Evolutionary conservation across 2,113 vertebrate species (phyloP), one percentile per base, ranked within the genome.

Genomic region (Eulacestoma nigropectus): DNA sequence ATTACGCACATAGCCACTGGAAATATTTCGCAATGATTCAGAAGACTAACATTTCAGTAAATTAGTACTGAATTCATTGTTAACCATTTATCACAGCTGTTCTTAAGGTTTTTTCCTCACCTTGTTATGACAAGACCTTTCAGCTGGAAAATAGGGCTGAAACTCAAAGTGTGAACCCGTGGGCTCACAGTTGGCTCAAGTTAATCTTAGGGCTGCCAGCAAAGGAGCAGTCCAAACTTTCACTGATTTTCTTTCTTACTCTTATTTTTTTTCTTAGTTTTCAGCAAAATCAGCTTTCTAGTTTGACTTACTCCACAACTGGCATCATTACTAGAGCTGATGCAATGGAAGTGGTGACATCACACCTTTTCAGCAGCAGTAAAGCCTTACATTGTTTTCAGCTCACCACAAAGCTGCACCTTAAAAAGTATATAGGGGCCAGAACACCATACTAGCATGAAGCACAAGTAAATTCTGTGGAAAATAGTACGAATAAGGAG

Each of bases 311-410:
- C 21, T 41, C 32, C 1, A 2, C 9, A 52, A 78, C 70, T 83
- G 75, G 90, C 78, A 76, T 64, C 26, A 15, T 44, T 83, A 33
- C 65, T 60, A 23, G 65, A 80, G 85, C 35, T 95, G 90, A 94
- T 85, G 88, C 78, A 95, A 96, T 76, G 82, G 84, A 84, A 93
- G 93, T 25, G 39, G 56, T 94, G 93, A 96, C 78, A 64, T 93
- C 84, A 90, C 52, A 49, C 22, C 41, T 69, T 76, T 77, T 56
- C 53, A 53, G 75, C 37, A 64, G 49, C 74, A 49, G 16, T 35
- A 26, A 62, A 81, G 22, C 39, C 55, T 80, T 49, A 47, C 11
- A 29, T 41, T 78, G 30, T 78, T 81, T 85, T 60, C 82, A 83
- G 53, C 57, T 90, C 82, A 83, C 78, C 50, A 76, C 41, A 90